These are phyloP conservation scores for Halcyon chelicuti DNA, from an alignment of 2,797 vertebrate species.

Conservation along the genomic window DNA sequence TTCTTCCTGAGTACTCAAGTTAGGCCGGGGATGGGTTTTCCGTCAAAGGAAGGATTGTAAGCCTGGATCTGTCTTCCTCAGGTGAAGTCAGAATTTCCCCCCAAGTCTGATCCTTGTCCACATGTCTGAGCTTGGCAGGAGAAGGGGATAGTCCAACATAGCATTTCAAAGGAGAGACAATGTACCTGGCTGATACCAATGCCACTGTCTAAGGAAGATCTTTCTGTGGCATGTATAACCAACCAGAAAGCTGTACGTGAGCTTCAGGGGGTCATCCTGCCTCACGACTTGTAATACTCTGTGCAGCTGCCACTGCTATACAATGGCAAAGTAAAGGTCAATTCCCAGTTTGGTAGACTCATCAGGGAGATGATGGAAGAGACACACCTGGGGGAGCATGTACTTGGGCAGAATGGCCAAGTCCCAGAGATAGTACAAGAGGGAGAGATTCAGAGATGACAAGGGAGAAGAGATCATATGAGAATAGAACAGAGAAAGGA, in stretches of 20 bases:
- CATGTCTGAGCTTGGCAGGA: background rate
- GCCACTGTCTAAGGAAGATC: background rate
- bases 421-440: background rate
- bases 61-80: background rate
- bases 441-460: background rate
- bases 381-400: fast-evolving
- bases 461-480: background rate
- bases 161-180: background rate
- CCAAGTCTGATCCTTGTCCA: background rate
- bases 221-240: background rate
- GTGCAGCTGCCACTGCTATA: background rate
- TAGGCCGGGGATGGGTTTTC: background rate
- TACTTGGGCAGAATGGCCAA: background rate
- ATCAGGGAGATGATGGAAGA: background rate
- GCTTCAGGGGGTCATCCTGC: background rate
- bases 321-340: background rate
- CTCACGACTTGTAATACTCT: fast-evolving
- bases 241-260: background rate
- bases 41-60: background rate
- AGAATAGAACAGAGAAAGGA: background rate
- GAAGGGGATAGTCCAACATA: background rate
- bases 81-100: background rate
- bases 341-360: background rate
- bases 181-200: background rate
- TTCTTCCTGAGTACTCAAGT: background rate